Percentiles rank a stretch among this genome's conserved stretches.
phyloP scores from a whole-genome alignment of 2,888 invertebrate species.

The Sinelater perroti region DNA sequence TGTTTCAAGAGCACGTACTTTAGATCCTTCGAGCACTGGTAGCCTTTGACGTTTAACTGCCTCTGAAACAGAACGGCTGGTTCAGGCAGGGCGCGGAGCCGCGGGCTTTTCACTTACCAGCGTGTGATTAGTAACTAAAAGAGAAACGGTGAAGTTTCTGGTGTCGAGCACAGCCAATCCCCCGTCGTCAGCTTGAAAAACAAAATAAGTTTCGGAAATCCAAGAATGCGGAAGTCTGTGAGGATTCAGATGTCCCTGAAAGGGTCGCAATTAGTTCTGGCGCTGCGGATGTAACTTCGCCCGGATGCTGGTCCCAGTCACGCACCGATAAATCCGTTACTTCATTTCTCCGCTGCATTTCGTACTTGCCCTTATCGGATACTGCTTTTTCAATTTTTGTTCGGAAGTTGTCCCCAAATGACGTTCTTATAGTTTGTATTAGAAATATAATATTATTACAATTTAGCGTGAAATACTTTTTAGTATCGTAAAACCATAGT shows the following conservation, averaged over 20 bases:
- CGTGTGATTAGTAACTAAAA: conserved; percentile 87
- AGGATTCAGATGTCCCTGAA: conserved; percentile 58
- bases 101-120: conserved; percentile 67
- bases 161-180: conserved; percentile 82
- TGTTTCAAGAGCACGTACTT: conserved; percentile 89
- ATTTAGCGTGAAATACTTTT: too few species aligned
- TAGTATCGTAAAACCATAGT: too few species aligned
- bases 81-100: too few species aligned
- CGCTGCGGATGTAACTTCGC: conserved; percentile 61
- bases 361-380: too few species aligned
- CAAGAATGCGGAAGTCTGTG: conserved; percentile 76
- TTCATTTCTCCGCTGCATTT: too few species aligned
- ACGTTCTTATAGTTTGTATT: too few species aligned
- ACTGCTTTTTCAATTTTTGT: too few species aligned
- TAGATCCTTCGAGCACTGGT: conserved; percentile 85
- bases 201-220: conserved; percentile 83
- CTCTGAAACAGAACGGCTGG: conserved; percentile 71
- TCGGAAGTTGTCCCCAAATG: too few species aligned
- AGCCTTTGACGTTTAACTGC: conserved; percentile 87
- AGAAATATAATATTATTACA: too few species aligned
- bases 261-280: conserved; percentile 14
- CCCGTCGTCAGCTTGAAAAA: conserved; percentile 88
- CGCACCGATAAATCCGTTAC: too few species aligned
- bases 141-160: conserved; percentile 76
- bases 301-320: conserved; percentile 3